Evolutionary conservation across 2,888 invertebrate species (phyloP).

Genomic region (Zygothrica quintamaculata): DNA sequence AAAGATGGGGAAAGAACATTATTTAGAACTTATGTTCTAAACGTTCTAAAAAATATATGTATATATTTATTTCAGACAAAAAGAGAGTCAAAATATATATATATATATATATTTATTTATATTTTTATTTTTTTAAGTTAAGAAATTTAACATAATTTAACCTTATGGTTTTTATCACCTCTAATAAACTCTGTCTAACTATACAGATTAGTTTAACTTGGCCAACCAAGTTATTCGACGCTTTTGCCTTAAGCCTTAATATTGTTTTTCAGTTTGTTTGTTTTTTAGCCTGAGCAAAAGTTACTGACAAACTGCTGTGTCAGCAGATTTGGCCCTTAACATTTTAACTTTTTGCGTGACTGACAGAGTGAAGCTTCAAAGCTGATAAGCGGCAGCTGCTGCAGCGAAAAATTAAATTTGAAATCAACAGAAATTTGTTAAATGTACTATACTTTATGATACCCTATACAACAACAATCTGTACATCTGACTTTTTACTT

Average conservation of each 20-base stretch:
- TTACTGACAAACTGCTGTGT: constrained; percentile 28
- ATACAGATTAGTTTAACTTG: too few species aligned
- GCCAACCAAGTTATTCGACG: neutral
- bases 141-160: too few species aligned
- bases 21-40: too few species aligned
- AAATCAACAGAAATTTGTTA: constrained; percentile 6
- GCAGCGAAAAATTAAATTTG: neutral
- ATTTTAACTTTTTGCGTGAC: constrained; percentile 44
- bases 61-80: too few species aligned
- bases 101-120: too few species aligned
- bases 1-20: too few species aligned
- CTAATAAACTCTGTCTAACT: neutral
- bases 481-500: too few species aligned
- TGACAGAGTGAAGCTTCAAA: constrained; percentile 39
- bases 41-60: too few species aligned
- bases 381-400: constrained; percentile 45
- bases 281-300: constrained; percentile 6
- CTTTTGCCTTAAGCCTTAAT: neutral
- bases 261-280: constrained; percentile 3
- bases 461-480: too few species aligned
- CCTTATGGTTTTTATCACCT: neutral
- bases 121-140: too few species aligned
- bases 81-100: too few species aligned
- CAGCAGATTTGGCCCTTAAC: constrained; percentile 36
- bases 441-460: neutral